Evolutionary conservation across 2,113 vertebrate genomes (phyloP).

Genomic region (Etheostoma cragini): DNA sequence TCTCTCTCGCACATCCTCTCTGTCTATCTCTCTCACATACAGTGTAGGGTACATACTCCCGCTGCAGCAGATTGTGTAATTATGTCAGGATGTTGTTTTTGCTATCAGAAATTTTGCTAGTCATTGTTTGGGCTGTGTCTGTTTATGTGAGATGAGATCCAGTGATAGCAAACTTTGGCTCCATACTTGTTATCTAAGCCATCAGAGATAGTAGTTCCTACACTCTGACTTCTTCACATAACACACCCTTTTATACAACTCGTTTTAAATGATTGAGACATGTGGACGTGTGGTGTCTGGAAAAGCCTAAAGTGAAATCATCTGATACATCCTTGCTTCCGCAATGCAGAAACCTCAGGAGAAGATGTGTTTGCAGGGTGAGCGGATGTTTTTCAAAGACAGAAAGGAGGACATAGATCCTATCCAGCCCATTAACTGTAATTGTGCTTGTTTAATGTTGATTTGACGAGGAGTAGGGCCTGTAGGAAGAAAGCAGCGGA

Average conservation of each 20-base stretch:
- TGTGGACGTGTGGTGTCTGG: constrained; percentile 4
- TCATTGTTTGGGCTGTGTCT: constrained; percentile 78
- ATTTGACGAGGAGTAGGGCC: constrained; percentile 47
- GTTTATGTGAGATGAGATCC: constrained; percentile 76
- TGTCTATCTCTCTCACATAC: constrained; percentile 34
- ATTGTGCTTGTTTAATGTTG: constrained; percentile 69
- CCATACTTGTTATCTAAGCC: constrained; percentile 62
- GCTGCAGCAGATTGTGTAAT: constrained; percentile 76
- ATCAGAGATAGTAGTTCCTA: constrained; percentile 65
- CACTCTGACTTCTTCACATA: constrained; percentile 41
- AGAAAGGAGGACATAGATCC: constrained; percentile 63
- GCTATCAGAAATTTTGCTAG: constrained; percentile 68
- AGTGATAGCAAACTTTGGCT: constrained; percentile 67
- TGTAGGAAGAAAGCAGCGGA: constrained; percentile 51
- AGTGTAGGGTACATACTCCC: constrained; percentile 26
- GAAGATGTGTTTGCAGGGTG: constrained; percentile 28
- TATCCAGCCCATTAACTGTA: constrained; percentile 74
- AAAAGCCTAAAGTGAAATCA: constrained; percentile 6
- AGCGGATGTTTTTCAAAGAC: constrained; percentile 65
- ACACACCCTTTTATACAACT: constrained; percentile 26
- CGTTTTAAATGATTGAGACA: constrained; percentile 15
- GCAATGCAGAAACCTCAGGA: constrained; percentile 14
- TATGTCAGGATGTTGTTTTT: constrained; percentile 80
- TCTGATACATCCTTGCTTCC: constrained; percentile 1
- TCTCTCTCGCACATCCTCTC: constrained; percentile 25